phyloP scores from a whole-genome alignment of 2,113 vertebrate genomes.

The Atherinomorus stipes region DNA sequence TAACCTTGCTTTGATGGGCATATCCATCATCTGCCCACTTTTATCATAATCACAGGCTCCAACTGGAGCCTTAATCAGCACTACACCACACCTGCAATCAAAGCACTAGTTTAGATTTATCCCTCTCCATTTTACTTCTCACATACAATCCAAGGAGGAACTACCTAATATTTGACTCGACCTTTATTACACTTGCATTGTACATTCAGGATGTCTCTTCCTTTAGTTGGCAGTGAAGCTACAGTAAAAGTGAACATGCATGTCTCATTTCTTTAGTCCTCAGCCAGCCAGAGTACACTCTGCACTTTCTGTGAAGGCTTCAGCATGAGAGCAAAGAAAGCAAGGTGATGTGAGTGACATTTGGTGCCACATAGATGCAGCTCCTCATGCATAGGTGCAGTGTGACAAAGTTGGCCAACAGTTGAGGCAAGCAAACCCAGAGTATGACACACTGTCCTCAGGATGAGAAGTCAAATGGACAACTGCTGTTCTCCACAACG shows the following conservation, averaged over 20 bases:
- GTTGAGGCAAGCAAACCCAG: neutral
- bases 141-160: constrained; percentile 15
- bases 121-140: constrained; percentile 33
- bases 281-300: neutral
- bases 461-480: constrained; percentile 21
- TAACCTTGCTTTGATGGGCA: constrained; percentile 36
- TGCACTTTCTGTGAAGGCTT: constrained; percentile 19
- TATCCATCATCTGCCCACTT: constrained; percentile 48
- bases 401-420: constrained; percentile 10
- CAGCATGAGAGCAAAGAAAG: constrained; percentile 16
- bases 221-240: neutral
- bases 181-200: constrained; percentile 13
- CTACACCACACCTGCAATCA: constrained; percentile 63
- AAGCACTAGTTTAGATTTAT: constrained; percentile 59
- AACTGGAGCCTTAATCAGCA: constrained; percentile 57
- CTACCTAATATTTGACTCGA: constrained; percentile 20
- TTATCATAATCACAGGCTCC: constrained; percentile 53
- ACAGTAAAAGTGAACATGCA: constrained; percentile 25
- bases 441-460: constrained; percentile 12
- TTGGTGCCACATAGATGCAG: constrained; percentile 21
- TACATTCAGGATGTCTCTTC: constrained; percentile 17
- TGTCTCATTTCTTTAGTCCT: constrained; percentile 23
- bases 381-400: constrained; percentile 12
- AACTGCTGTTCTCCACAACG: constrained; percentile 4
- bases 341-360: constrained; percentile 16